These are phyloP conservation scores for Apodemus agrarius DNA, from an alignment of 2,797 vertebrate genomes.

Conservation along the genomic window DNA sequence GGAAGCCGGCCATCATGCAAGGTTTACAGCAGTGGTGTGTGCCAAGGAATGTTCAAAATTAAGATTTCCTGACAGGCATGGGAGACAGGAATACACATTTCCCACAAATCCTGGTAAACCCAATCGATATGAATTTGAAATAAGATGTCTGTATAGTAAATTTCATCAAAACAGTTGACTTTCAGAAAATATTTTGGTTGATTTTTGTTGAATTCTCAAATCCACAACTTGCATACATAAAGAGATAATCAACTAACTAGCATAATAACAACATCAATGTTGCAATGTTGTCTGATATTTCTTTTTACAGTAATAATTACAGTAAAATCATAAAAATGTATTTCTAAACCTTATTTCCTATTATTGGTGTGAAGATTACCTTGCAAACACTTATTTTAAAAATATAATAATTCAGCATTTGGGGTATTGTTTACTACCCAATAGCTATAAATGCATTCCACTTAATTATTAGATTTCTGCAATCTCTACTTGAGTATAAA, in stretches of 20 bases:
- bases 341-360: background rate
- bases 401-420: no score
- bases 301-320: background rate
- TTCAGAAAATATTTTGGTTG: background rate
- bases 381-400: no score
- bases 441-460: background rate
- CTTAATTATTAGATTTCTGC: background rate
- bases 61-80: background rate
- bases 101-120: background rate
- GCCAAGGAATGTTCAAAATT: background rate
- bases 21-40: background rate
- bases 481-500: background rate
- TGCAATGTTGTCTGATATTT: background rate
- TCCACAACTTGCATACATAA: background rate
- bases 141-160: background rate
- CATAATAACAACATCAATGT: background rate
- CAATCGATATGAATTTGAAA: background rate
- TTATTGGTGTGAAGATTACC: background rate
- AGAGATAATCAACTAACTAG: background rate
- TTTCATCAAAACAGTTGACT: background rate
- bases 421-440: background rate
- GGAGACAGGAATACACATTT: background rate
- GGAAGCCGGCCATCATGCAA: background rate
- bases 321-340: background rate
- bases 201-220: background rate